These are phyloP conservation scores for Tympanuchus pallidicinctus DNA, from an alignment of 2,113 vertebrate genomes.

Conservation along the genomic window DNA sequence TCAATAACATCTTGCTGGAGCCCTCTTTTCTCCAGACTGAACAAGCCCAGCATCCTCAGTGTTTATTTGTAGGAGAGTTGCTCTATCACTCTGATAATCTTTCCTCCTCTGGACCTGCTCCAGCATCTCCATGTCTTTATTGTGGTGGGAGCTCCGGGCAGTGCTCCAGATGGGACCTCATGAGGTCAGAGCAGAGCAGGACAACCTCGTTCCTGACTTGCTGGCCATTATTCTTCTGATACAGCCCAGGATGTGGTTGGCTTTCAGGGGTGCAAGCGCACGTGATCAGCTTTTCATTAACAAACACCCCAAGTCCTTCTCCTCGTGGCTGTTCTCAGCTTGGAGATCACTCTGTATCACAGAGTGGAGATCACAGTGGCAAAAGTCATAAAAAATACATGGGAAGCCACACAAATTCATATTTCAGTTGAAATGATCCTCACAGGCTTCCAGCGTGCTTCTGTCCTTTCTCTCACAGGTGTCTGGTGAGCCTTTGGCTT, in stretches of 20 bases:
- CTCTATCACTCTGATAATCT: no score
- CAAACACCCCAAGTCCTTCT: background rate
- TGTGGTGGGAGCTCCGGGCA: no score
- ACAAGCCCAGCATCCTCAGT: no score
- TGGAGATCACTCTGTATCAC: fast-evolving
- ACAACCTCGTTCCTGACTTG: background rate
- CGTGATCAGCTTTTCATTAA: background rate
- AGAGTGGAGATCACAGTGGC: background rate
- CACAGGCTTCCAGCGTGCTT: background rate
- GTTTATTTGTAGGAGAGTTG: no score
- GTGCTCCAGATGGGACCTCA: background rate
- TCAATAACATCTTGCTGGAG: no score
- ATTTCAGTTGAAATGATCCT: background rate
- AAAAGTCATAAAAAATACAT: background rate
- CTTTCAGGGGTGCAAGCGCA: no score
- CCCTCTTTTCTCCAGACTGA: no score
- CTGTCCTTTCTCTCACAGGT: background rate
- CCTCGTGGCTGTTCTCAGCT: background rate
- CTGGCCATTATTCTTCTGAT: background rate
- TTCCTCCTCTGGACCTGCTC: no score
- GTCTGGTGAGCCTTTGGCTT: background rate
- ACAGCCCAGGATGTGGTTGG: background rate
- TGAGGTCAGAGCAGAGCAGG: background rate
- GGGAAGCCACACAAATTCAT: background rate
- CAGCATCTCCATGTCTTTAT: no score